Evolutionary conservation across 2,797 vertebrate genomes (phyloP).

Genomic region (Mergus octosetaceus): DNA sequence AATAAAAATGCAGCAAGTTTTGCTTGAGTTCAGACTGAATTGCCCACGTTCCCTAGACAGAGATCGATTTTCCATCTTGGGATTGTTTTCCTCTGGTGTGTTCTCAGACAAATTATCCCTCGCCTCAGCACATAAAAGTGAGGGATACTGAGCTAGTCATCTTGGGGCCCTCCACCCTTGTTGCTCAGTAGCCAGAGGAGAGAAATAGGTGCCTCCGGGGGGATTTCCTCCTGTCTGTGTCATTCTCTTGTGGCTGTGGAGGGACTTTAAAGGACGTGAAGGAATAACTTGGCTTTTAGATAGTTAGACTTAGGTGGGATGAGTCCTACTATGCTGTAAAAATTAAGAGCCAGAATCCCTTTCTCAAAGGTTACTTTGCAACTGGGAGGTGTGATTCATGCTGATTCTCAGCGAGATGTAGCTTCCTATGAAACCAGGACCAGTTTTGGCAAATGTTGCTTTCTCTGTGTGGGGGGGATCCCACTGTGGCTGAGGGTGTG

Average conservation of each 20-base stretch:
- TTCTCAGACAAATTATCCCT: not conserved
- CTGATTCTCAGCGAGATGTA: not conserved
- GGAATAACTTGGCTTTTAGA: not conserved
- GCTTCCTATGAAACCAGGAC: not conserved
- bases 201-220: fast-evolving
- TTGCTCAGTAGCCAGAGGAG: not conserved
- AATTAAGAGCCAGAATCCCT: not conserved
- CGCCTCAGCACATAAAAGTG: not conserved
- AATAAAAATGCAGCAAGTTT: not conserved
- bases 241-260: fast-evolving
- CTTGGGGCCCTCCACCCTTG: not conserved
- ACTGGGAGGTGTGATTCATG: not conserved
- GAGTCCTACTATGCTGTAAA: not conserved
- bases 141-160: not conserved
- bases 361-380: not conserved
- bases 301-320: not conserved
- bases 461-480: fast-evolving
- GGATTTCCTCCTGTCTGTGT: not conserved
- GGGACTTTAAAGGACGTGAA: not conserved
- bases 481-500: not conserved
- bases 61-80: not conserved
- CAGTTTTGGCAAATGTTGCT: not conserved
- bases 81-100: not conserved
- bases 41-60: not conserved
- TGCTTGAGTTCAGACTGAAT: not conserved